Conservation (phyloP, 2,113 vertebrate species). For the Serinus canaria region DNA sequence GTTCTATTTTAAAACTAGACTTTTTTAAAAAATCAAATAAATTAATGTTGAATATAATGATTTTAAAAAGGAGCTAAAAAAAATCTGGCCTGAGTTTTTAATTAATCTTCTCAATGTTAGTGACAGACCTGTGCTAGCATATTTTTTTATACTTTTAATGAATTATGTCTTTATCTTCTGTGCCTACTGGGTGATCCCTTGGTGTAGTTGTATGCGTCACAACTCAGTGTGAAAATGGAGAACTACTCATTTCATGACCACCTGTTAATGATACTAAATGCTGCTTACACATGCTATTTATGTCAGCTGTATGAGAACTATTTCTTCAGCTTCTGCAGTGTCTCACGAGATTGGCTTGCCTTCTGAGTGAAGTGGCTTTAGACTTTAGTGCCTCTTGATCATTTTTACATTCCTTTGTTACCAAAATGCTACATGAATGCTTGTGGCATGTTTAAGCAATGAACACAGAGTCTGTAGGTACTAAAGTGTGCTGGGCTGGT, state of each 20-base stretch:
- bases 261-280: slow-evolving; percentile 46
- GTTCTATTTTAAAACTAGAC: neutral
- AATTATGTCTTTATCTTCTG: neutral
- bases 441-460: neutral
- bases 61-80: neutral
- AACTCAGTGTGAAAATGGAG: neutral
- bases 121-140: neutral
- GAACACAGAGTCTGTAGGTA: neutral
- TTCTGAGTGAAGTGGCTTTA: neutral
- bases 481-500: neutral
- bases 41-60: neutral
- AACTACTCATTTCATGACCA: neutral
- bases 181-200: neutral
- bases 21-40: neutral
- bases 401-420: neutral
- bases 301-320: slow-evolving; percentile 24
- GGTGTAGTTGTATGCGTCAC: neutral
- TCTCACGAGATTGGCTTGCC: neutral
- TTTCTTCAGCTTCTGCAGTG: slow-evolving; percentile 10
- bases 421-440: neutral
- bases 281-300: slow-evolving; percentile 28
- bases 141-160: neutral
- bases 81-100: neutral
- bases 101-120: neutral
- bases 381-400: neutral